These are phyloP conservation scores for Blastomussa wellsi DNA, from an alignment of 92 coral and sea anemone species.

Conservation along the genomic window DNA sequence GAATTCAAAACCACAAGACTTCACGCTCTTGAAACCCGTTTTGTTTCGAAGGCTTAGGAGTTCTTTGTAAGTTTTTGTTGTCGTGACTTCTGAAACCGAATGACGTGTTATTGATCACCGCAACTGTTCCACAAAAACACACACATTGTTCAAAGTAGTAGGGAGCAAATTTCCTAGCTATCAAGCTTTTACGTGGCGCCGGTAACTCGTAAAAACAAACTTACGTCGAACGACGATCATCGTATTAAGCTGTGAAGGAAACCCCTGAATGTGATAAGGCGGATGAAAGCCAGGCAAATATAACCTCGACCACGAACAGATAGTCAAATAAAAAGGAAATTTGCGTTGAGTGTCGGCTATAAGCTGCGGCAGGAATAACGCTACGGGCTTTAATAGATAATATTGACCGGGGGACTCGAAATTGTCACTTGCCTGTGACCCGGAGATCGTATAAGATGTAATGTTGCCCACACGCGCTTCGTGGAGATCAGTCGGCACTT, in stretches of 20 bases:
- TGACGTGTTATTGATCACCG: constrained; percentile 39
- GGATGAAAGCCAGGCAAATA: constrained; percentile 13
- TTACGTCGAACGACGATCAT: constrained; percentile 11
- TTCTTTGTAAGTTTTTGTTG: constrained; percentile 24
- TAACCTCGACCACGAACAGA: constrained; percentile 2
- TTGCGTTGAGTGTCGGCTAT: constrained; percentile 34
- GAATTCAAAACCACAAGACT: constrained; percentile 17
- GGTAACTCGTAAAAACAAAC: constrained; percentile 37
- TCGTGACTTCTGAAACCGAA: constrained; percentile 38
- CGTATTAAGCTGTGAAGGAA: neutral
- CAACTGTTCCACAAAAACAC: constrained; percentile 44
- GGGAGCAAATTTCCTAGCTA: constrained; percentile 42
- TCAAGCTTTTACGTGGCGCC: constrained; percentile 22
- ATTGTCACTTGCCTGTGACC: constrained; percentile 45
- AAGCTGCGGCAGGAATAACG: constrained; percentile 32
- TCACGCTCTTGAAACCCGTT: constrained; percentile 20
- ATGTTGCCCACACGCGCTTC: constrained; percentile 30
- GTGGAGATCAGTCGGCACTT: constrained; percentile 33
- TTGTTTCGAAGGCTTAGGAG: constrained; percentile 32
- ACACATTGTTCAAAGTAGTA: constrained; percentile 47
- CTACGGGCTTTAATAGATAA: constrained; percentile 40
- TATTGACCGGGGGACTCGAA: constrained; percentile 46
- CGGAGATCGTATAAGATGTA: constrained; percentile 39
- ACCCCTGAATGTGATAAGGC: constrained; percentile 20
- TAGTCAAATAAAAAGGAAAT: constrained; percentile 30